These are phyloP conservation scores for Bradypodion ventrale DNA, from an alignment of 2,797 vertebrate species.

Conservation along the genomic window DNA sequence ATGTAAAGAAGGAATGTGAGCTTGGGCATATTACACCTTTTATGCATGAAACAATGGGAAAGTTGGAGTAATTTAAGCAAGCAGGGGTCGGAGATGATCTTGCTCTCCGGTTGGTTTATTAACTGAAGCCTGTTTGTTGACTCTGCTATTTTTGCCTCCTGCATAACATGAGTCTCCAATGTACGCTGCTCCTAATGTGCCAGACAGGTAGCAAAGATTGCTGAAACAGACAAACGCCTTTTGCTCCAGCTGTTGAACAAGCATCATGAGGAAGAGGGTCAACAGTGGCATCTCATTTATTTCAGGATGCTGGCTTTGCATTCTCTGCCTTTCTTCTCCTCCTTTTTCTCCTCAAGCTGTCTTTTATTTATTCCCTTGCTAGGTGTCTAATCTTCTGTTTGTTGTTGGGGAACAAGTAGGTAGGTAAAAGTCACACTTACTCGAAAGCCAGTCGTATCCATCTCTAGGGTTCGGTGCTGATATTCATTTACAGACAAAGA, in stretches of 20 bases:
- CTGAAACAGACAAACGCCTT: conserved; percentile 58
- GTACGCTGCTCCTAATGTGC: conserved; percentile 7
- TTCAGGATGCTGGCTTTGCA: conserved; percentile 63
- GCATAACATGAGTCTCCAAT: conserved; percentile 10
- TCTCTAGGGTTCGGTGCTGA: too few species aligned
- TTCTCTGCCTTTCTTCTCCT: conserved; percentile 34
- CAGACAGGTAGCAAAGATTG: conserved; percentile 58
- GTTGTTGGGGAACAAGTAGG: conserved; percentile 19
- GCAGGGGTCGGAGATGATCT: conserved; percentile 33
- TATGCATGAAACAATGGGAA: background rate
- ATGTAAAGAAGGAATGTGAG: background rate
- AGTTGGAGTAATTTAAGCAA: conserved; percentile 23
- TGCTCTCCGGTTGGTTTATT: conserved; percentile 52
- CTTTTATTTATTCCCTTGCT: conserved; percentile 43
- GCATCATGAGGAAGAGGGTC: conserved; percentile 61
- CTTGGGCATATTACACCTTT: background rate
- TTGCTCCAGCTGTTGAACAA: conserved; percentile 65
- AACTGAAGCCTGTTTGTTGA: conserved; percentile 53
- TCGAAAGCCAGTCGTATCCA: too few species aligned
- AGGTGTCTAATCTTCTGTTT: conserved; percentile 47
- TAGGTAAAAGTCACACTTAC: too few species aligned
- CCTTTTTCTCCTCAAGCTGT: conserved; percentile 47
- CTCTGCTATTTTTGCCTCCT: conserved; percentile 53
- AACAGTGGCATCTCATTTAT: conserved; percentile 62
- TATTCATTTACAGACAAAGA: too few species aligned